These are phyloP conservation scores for Toxostoma redivivum DNA, from an alignment of 2,113 vertebrate species.

Conservation along the genomic window DNA sequence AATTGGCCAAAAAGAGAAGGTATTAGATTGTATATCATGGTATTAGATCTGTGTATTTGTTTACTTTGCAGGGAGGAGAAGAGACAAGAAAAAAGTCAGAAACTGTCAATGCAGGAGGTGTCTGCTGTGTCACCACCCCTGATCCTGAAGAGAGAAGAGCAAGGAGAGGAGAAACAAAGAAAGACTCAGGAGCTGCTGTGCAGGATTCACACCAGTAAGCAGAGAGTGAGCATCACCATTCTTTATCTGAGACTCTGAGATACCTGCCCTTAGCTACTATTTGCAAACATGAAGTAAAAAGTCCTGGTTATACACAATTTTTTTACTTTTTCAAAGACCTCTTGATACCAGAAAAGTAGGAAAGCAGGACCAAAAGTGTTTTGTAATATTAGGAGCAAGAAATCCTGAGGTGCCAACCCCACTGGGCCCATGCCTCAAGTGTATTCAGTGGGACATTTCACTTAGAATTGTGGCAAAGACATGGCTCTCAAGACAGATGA, in stretches of 20 bases:
- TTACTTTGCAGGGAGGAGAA: slow-evolving; percentile 74
- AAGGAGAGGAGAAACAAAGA: slow-evolving; percentile 52
- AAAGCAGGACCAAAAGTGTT: neutral
- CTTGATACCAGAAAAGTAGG: neutral
- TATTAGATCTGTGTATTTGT: neutral
- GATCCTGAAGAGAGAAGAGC: slow-evolving; percentile 47
- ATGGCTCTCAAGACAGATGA: neutral
- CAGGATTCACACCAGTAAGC: slow-evolving; percentile 61
- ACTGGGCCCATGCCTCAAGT: neutral
- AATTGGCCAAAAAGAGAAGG: neutral
- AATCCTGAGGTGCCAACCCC: neutral
- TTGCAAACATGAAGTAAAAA: neutral
- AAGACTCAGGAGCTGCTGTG: slow-evolving; percentile 52
- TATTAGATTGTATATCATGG: neutral
- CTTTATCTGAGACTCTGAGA: neutral
- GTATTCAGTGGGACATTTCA: neutral
- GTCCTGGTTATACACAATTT: neutral
- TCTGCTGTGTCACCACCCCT: neutral
- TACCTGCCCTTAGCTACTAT: neutral
- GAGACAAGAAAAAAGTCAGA: slow-evolving; percentile 45
- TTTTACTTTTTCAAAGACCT: neutral
- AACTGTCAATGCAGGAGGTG: neutral
- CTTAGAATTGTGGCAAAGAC: neutral
- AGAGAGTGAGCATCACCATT: slow-evolving; percentile 58
- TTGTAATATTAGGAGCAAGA: neutral